Conservation (phyloP, 2,113 vertebrate species). For the Callocephalon fimbriatum region DNA sequence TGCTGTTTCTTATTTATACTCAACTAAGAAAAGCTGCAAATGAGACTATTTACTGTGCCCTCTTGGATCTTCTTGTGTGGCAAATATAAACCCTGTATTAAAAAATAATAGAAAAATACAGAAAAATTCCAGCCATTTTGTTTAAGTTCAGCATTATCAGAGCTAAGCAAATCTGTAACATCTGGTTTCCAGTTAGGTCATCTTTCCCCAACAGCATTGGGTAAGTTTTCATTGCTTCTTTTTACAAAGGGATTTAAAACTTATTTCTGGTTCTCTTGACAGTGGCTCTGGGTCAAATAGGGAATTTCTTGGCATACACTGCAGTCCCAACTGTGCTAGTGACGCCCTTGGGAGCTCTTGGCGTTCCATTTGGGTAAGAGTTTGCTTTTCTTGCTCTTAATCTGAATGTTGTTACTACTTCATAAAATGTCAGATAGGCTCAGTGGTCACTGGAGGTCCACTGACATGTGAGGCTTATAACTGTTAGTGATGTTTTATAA, state of each 20-base stretch:
- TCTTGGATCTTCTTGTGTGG: not conserved
- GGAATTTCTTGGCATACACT: conserved; percentile 96
- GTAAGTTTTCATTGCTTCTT: not conserved
- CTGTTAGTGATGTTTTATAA: not conserved
- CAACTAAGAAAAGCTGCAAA: not conserved
- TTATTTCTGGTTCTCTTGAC: conserved; percentile 64
- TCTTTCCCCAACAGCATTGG: not conserved
- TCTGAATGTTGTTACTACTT: not conserved
- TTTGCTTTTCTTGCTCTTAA: conserved; percentile 45
- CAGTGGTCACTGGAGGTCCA: not conserved
- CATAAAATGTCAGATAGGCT: not conserved
- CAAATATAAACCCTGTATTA: not conserved
- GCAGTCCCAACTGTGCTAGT: conserved; percentile 92
- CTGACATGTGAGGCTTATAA: not conserved
- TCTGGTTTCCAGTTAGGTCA: conserved; percentile 26
- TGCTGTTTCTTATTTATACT: not conserved
- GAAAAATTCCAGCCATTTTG: not conserved
- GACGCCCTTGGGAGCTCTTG: conserved; percentile 93
- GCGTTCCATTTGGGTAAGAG: conserved; percentile 95
- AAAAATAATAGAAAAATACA: not conserved
- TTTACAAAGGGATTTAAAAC: conserved; percentile 24
- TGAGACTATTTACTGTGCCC: not conserved
- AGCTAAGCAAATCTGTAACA: conserved; percentile 3
- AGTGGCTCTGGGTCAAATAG: conserved; percentile 95
- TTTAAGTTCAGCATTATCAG: not conserved